A percentile compares a stretch with the other conserved stretches of the same genome.
phyloP scores from a whole-genome alignment of 1,140 invertebrate genomes.

The Oscheius sp. region DNA sequence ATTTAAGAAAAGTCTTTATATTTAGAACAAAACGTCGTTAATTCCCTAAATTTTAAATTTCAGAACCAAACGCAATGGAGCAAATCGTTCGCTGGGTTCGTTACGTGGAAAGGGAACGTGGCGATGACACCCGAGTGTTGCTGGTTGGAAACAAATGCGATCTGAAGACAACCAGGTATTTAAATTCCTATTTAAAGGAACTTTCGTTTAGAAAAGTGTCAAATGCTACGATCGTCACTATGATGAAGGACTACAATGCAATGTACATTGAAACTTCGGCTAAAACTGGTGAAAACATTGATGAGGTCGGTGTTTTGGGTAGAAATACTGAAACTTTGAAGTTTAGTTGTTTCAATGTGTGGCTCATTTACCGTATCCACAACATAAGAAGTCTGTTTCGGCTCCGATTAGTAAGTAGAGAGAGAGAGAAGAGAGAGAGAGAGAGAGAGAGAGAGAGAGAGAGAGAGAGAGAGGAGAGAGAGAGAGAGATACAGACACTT shows the following conservation, averaged over 20 bases:
- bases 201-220: neutral
- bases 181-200: neutral
- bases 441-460: too few relatives aligned
- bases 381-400: neutral
- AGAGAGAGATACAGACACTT: too few relatives aligned
- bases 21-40: neutral
- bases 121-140: conserved; percentile 13
- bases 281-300: conserved; percentile 31
- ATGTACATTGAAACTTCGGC: conserved; percentile 35
- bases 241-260: conserved; percentile 7
- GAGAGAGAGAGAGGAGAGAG: too few relatives aligned
- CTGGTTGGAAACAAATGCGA: conserved; percentile 33
- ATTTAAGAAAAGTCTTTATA: neutral
- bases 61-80: conserved; percentile 21
- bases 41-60: neutral
- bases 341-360: neutral
- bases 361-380: neutral
- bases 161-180: conserved; percentile 13
- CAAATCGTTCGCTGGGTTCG: conserved; percentile 18
- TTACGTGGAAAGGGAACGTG: conserved; percentile 18
- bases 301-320: too few relatives aligned
- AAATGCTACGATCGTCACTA: conserved; percentile 2
- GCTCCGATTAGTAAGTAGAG: too few relatives aligned
- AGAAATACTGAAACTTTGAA: too few relatives aligned
- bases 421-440: too few relatives aligned